These are phyloP conservation scores for Nibea coibor DNA, from an alignment of 2,113 vertebrate species.

Conservation along the genomic window DNA sequence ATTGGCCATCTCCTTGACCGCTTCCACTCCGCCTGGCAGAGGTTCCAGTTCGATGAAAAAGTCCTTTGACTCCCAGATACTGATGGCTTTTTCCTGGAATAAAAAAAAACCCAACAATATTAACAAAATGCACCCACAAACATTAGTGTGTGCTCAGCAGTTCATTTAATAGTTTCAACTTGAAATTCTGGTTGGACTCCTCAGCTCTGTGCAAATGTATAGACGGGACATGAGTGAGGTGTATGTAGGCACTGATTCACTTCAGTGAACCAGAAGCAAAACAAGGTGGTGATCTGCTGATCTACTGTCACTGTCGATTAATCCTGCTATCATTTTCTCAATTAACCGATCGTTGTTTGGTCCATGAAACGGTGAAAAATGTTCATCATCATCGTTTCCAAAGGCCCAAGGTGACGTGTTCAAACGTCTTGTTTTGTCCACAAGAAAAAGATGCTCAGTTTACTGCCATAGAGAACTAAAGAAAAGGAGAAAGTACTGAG, in stretches of 20 bases:
- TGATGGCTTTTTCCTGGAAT: slow-evolving; percentile 92
- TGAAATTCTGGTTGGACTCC: background rate
- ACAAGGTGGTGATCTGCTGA: background rate
- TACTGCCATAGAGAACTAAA: too few relatives aligned
- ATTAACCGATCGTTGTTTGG: too few relatives aligned
- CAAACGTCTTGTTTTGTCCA: too few relatives aligned
- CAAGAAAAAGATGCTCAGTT: too few relatives aligned
- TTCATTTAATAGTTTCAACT: too few relatives aligned
- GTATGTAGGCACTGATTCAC: background rate
- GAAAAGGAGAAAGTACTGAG: too few relatives aligned
- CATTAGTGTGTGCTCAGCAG: background rate
- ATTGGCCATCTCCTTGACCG: slow-evolving; percentile 92
- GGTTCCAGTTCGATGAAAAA: slow-evolving; percentile 96
- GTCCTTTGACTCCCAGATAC: slow-evolving; percentile 95
- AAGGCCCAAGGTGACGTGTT: too few relatives aligned
- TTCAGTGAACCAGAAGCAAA: background rate
- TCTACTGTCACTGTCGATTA: too few relatives aligned
- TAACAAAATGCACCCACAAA: background rate
- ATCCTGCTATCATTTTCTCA: too few relatives aligned
- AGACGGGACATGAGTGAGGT: background rate
- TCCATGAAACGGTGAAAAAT: too few relatives aligned
- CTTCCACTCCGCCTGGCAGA: slow-evolving; percentile 92
- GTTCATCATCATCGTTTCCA: too few relatives aligned
- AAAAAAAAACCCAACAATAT: background rate
- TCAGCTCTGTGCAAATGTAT: background rate